Conservation (phyloP, 1,140 invertebrate species). For the Matsumurasca onukii region DNA sequence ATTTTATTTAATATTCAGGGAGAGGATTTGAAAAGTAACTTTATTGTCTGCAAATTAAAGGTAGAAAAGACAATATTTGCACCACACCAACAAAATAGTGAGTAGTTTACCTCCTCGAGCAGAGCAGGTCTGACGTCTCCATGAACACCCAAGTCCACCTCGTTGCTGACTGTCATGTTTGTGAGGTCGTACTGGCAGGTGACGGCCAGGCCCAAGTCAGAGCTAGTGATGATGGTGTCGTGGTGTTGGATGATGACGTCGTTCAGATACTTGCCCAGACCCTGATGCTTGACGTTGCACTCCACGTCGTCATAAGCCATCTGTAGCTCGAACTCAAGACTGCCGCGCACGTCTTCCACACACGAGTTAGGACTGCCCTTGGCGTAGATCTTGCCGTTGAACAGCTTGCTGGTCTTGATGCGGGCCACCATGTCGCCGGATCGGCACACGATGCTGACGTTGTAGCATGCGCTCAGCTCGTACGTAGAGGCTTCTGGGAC, state of each 20-base stretch:
- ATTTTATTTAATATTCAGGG: too few species aligned
- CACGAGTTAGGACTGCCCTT: constrained; percentile 91
- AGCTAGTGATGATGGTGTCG: constrained; percentile 92
- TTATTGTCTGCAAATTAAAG: too few species aligned
- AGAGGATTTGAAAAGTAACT: too few species aligned
- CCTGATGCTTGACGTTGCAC: constrained; percentile 84
- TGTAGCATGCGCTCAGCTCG: constrained; percentile 92
- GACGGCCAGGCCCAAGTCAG: constrained; percentile 87
- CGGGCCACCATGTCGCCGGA: constrained; percentile 90
- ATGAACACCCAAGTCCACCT: constrained; percentile 85
- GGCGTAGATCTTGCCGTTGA: constrained; percentile 92
- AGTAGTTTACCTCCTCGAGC: constrained; percentile 78
- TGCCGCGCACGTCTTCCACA: constrained; percentile 80
- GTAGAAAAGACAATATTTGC: too few species aligned
- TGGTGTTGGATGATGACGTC: constrained; percentile 93
- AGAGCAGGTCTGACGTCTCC: constrained; percentile 76
- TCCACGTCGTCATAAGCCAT: constrained; percentile 92
- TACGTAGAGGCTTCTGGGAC: constrained; percentile 88
- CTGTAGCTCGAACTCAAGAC: constrained; percentile 81
- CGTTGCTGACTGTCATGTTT: constrained; percentile 91
- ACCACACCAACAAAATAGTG: too few species aligned
- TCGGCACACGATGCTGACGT: constrained; percentile 89
- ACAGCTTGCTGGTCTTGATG: constrained; percentile 88
- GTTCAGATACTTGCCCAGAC: constrained; percentile 80
- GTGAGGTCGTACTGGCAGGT: constrained; percentile 92